Conservation (phyloP, 1,140 invertebrate species). For the Drosophila santomea region DNA sequence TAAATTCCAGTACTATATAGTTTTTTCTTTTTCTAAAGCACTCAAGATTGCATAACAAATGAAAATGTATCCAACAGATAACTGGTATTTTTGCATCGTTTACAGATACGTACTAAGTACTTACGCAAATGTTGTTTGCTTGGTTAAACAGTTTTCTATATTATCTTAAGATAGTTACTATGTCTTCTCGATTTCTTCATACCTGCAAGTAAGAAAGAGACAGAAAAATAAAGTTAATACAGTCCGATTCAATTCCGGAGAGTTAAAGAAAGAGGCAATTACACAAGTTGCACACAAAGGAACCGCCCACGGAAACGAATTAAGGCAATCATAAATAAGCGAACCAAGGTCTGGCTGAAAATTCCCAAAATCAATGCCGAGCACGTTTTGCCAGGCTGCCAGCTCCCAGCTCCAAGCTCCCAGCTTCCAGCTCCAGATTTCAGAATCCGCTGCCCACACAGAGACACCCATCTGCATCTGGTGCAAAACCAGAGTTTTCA, state of each 20-base stretch:
- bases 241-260: conserved; percentile 21
- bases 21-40: conserved; percentile 1
- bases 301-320: conserved; percentile 49
- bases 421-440: conserved; percentile 1
- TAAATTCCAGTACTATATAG: conserved; percentile 19
- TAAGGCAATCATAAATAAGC: conserved; percentile 58
- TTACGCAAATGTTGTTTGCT: conserved; percentile 16
- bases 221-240: conserved; percentile 28
- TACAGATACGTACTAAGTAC: conserved; percentile 28
- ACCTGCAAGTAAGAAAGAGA: conserved; percentile 30
- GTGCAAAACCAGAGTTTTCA: neutral
- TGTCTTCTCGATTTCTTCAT: conserved; percentile 9
- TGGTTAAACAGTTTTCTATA: conserved; percentile 21
- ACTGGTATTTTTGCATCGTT: conserved; percentile 2
- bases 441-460: conserved; percentile 36
- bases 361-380: conserved; percentile 48
- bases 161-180: conserved; percentile 7
- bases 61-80: conserved; percentile 28
- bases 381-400: conserved; percentile 24
- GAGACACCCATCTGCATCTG: conserved; percentile 50
- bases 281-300: conserved; percentile 37
- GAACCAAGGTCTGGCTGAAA: conserved; percentile 46
- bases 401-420: neutral
- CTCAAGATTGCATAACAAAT: conserved; percentile 8
- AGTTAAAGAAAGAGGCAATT: conserved; percentile 35